These are phyloP conservation scores for cattle (Bos taurus) DNA, from an alignment of 2,113 vertebrate species.

Conservation along the genomic window DNA sequence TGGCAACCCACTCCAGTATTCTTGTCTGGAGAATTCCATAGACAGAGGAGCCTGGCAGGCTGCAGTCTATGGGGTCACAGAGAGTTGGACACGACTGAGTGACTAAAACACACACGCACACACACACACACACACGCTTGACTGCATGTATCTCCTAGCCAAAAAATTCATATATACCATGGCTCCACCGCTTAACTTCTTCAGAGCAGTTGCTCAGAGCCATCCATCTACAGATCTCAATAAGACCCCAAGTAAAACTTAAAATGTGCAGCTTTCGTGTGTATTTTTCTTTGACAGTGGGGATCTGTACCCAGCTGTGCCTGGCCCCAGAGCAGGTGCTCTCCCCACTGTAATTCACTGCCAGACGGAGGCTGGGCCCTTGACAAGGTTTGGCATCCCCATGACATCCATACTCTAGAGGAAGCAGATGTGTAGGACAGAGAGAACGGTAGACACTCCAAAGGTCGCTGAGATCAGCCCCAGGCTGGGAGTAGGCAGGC, in stretches of 20 bases:
- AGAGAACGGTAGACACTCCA: neutral
- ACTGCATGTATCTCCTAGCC: neutral
- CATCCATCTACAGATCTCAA: neutral
- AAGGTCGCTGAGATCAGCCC: neutral
- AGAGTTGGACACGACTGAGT: neutral
- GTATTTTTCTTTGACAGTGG: neutral
- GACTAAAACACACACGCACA: neutral
- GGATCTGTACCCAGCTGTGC: neutral
- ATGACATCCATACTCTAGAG: neutral
- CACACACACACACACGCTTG: neutral
- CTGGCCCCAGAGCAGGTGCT: neutral
- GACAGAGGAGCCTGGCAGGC: neutral
- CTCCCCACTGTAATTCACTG: neutral
- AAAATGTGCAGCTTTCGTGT: neutral
- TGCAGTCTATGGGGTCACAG: neutral
- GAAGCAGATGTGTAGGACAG: neutral
- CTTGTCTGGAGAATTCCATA: neutral
- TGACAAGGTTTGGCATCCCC: neutral
- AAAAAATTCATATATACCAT: neutral
- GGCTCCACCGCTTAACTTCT: fast-evolving
- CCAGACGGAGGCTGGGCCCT: neutral
- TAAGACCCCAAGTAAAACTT: neutral
- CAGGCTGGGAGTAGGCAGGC: neutral
- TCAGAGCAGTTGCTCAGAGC: neutral
- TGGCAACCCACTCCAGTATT: neutral